Conservation (phyloP, 2,888 invertebrate genomes). For the Brachylomia viminalis region DNA sequence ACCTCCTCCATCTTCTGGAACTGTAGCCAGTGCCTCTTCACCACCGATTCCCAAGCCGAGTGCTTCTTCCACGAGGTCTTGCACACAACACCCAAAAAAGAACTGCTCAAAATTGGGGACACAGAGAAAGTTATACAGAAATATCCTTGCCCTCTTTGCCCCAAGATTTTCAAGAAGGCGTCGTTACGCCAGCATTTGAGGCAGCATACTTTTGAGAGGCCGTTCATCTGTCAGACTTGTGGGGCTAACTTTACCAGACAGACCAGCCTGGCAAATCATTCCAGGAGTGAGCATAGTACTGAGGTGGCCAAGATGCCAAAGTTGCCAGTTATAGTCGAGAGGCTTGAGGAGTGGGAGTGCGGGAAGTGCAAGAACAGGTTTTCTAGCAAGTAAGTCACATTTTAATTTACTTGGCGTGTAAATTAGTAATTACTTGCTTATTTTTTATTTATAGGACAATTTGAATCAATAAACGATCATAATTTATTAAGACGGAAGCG, state of each 20-base stretch:
- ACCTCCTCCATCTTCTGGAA: conserved; percentile 84
- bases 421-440: not conserved
- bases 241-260: conserved; percentile 92
- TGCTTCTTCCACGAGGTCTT: conserved; percentile 93
- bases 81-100: conserved; percentile 88
- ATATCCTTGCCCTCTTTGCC: conserved; percentile 93
- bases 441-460: not conserved
- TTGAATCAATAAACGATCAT: conserved; percentile 35
- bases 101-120: conserved; percentile 72
- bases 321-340: conserved; percentile 62
- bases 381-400: conserved; percentile 75
- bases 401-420: not conserved
- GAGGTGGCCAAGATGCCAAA: conserved; percentile 64
- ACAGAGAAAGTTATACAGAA: conserved; percentile 82
- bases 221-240: conserved; percentile 92
- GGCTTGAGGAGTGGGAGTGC: conserved; percentile 71
- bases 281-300: conserved; percentile 87
- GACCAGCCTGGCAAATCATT: conserved; percentile 92
- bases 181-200: conserved; percentile 93
- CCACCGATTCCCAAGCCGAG: conserved; percentile 92
- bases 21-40: conserved; percentile 91
- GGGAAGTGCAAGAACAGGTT: conserved; percentile 77
- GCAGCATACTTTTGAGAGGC: conserved; percentile 94
- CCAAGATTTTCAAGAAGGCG: conserved; percentile 91
- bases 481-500: conserved; percentile 65